Conservation (phyloP, 2,797 vertebrate species). For the Oryzias sinensis region DNA sequence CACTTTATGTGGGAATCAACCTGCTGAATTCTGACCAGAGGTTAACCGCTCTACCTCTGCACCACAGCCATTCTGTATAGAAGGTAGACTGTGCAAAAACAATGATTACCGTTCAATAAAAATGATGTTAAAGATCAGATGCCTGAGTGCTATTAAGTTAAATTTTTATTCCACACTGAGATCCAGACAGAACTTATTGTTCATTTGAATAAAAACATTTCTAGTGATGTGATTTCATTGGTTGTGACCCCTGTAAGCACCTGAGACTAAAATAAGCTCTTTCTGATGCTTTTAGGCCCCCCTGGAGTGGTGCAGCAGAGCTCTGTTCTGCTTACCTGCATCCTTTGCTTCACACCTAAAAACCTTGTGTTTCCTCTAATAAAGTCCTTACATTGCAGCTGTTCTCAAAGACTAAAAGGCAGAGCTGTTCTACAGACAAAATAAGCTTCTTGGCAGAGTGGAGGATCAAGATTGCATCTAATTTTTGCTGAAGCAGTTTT, state of each 20-base stretch:
- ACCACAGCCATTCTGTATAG: too few species aligned
- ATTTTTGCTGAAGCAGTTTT: constrained; percentile 16
- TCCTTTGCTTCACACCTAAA: not conserved
- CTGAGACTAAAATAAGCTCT: not conserved
- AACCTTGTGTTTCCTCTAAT: not conserved
- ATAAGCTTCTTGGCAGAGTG: not conserved
- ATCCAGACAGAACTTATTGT: not conserved
- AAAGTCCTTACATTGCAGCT: not conserved
- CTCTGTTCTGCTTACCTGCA: not conserved
- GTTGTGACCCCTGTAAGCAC: constrained; percentile 2
- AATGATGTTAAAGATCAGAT: too few species aligned
- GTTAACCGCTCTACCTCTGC: too few species aligned
- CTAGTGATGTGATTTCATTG: not conserved
- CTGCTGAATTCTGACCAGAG: too few species aligned
- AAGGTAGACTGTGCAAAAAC: too few species aligned
- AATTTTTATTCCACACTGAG: too few species aligned
- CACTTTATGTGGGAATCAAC: too few species aligned
- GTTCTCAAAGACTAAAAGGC: not conserved
- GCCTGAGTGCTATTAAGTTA: too few species aligned
- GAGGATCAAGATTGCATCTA: not conserved
- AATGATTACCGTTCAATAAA: too few species aligned
- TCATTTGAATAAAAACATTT: not conserved
- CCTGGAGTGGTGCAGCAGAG: not conserved
- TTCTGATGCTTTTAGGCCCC: not conserved
- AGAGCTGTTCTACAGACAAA: not conserved